phyloP scores from a whole-genome alignment of 2,797 vertebrate genomes.

The Oreortyx pictus region DNA sequence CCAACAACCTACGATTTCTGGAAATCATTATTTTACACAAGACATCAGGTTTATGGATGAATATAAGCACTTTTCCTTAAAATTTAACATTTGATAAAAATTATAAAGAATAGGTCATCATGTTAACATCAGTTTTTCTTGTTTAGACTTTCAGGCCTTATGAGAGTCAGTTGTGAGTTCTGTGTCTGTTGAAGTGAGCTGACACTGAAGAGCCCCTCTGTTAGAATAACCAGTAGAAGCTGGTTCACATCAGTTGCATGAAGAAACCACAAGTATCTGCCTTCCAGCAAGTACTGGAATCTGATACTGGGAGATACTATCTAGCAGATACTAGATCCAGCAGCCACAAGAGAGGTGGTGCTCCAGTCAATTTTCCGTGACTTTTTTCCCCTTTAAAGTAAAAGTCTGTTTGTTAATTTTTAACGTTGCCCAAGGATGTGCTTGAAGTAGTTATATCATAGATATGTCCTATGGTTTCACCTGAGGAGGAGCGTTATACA shows the following conservation, averaged over 20 bases:
- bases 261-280: neutral
- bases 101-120: too few species aligned
- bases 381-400: neutral
- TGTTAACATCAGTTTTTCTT: neutral
- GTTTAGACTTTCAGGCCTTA: neutral
- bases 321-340: neutral
- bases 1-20: neutral
- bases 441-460: neutral
- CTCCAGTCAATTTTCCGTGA: neutral
- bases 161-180: neutral
- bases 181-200: neutral
- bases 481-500: neutral
- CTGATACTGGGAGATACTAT: neutral
- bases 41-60: neutral
- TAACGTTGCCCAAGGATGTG: neutral
- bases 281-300: neutral
- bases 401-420: neutral
- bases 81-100: neutral
- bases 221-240: neutral
- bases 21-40: constrained; percentile 34
- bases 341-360: neutral
- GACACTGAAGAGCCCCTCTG: neutral
- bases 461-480: neutral
- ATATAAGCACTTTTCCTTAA: neutral
- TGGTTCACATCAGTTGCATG: neutral